Conservation (phyloP, 2,113 vertebrate genomes). For the Donacobius atricapilla region DNA sequence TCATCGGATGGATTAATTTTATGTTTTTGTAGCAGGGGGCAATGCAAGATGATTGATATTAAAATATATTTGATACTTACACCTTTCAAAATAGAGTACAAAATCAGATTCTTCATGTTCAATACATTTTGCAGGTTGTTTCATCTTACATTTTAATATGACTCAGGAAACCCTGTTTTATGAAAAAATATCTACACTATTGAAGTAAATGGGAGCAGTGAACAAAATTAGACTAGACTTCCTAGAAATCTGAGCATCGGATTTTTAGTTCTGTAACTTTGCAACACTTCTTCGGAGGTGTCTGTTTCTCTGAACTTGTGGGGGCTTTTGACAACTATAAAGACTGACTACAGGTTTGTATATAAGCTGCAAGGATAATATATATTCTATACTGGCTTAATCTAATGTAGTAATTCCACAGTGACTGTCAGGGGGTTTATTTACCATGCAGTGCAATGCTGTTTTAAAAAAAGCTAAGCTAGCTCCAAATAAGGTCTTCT, state of each 20-base stretch:
- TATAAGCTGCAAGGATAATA: neutral
- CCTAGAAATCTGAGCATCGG: neutral
- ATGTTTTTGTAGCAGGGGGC: neutral
- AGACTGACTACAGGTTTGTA: neutral
- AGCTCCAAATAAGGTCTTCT: neutral
- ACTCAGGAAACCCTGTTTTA: neutral
- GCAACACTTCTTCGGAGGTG: neutral
- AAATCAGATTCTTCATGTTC: neutral
- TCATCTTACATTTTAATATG: neutral
- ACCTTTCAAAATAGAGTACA: neutral
- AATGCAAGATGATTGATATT: neutral
- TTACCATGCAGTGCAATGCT: neutral
- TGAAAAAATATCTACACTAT: neutral
- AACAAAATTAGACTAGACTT: neutral
- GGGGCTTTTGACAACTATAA: rapidly evolving
- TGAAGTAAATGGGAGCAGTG: neutral
- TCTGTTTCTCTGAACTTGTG: neutral
- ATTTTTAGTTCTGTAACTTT: neutral
- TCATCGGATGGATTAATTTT: neutral
- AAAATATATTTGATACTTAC: neutral
- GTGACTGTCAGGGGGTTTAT: neutral
- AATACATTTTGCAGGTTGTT: neutral
- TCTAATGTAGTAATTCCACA: neutral
- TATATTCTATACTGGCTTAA: neutral
- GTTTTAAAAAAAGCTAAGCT: neutral